Percentiles rank a stretch among this genome's conserved stretches.
These are phyloP conservation scores for Brachionus sp. DNA, from an alignment of 1,140 invertebrate species.

Conservation along the genomic window DNA sequence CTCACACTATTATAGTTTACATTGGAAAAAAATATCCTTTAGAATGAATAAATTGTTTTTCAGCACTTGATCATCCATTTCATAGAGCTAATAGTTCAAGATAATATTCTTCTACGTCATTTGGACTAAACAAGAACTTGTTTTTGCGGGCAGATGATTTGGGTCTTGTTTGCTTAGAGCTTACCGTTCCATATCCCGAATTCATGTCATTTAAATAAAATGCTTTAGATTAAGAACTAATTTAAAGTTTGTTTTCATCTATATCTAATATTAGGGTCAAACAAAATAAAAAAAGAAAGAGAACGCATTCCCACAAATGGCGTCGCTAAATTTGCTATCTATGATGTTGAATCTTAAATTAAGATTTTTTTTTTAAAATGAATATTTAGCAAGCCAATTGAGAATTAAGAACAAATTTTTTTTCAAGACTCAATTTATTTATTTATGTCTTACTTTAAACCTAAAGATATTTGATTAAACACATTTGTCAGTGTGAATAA, in stretches of 20 bases:
- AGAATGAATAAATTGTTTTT: not conserved
- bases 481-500: not conserved
- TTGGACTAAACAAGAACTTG: not conserved
- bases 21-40: not conserved
- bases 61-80: not conserved
- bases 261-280: slow-evolving; percentile 2
- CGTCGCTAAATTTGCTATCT: not conserved
- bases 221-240: slow-evolving; percentile 3
- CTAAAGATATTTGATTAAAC: not conserved
- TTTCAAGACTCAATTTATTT: no score
- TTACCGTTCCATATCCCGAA: not conserved
- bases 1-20: not conserved
- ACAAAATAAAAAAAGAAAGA: not conserved
- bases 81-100: not conserved
- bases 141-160: not conserved
- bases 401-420: not conserved
- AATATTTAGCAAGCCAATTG: not conserved
- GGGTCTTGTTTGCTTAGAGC: not conserved
- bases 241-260: not conserved
- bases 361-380: not conserved
- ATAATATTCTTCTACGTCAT: not conserved
- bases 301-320: not conserved
- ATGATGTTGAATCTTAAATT: not conserved
- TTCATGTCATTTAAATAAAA: slow-evolving; percentile 2
- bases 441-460: not conserved